Base-by-base conservation (phyloP, 37 sponge, comb jelly and placozoan species). In the Cliona cf. orientalis region DNA sequence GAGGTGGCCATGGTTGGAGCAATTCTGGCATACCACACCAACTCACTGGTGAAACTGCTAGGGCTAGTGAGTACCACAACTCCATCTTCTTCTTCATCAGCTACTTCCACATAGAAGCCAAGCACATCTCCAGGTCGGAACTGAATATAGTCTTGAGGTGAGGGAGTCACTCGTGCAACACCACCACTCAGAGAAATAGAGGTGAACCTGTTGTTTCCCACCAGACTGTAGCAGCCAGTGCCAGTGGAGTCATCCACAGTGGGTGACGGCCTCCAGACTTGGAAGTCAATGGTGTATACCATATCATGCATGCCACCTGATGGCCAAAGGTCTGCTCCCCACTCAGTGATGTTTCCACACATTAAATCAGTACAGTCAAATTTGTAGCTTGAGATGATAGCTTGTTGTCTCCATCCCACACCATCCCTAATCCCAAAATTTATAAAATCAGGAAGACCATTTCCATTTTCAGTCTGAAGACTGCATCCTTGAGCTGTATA, bases 261-360 rank as follows among this genome's bases (percentile, higher is more conserved):
- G 41, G 73, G 59, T 63, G 68, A 53, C 22, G 78, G 77, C 43
- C 85, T 76, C 85, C 85, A 85, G 14, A 85, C 78, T 77, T 85
- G 85, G 46, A 85, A 76, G 39, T 49, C n/a, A 44, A 85, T 60
- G 26, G 21, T 19, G 55, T 72, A 62, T 19, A 32, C n/a, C n/a
- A n/a, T n/a, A n/a, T n/a, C n/a, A 75, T 75, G 60, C 21, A 1
- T 5, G 22, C 43, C 37, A 36, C 64, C 49, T 11, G 64, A n/a
- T 42, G 62, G 72, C 45, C 44, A 29, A 17, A 82, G 73, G 45
- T 44, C 60, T 0, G 82, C 72, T 44, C 61, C 62, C 82, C 82
- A 82, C n/a, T 40, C 64, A 61, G 62, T 72, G 37, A 82, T 46
- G 22, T 72, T 82, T 3, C 82, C 82, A 82, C 60, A 82, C n/a